A percentile compares a stretch with the other conserved stretches of the same genome.
Conservation (phyloP, 2,888 invertebrate species). For the Pyrrhosoma nymphula region DNA sequence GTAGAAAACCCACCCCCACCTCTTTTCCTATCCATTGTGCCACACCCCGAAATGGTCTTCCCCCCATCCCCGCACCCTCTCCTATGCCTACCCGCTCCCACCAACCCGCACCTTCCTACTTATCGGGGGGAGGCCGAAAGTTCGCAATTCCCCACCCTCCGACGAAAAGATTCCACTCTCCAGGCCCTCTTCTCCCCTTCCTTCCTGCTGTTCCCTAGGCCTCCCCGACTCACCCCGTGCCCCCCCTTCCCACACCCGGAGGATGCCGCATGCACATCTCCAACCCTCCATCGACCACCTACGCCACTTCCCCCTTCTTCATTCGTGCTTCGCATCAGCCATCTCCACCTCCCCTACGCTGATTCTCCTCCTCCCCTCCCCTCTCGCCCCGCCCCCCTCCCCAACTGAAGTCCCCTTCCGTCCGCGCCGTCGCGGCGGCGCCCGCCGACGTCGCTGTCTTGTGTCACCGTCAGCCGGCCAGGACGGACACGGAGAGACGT, state of each 20-base stretch:
- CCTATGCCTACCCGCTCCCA: background rate
- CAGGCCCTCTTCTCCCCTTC: background rate
- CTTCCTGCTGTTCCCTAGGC: background rate
- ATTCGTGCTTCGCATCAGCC: background rate
- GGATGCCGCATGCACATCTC: background rate
- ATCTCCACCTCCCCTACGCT: background rate
- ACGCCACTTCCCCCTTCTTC: background rate
- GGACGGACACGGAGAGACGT: constrained; percentile 47
- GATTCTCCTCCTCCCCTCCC: background rate
- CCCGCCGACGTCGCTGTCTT: constrained; percentile 64
- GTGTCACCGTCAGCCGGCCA: constrained; percentile 60
- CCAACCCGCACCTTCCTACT: constrained; percentile 58
- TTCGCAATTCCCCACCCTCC: constrained; percentile 42
- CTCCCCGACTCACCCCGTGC: background rate
- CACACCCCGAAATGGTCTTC: constrained; percentile 55
- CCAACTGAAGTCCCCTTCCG: background rate
- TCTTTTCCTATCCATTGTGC: background rate
- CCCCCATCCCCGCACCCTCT: background rate
- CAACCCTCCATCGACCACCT: constrained; percentile 21
- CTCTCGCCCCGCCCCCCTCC: constrained; percentile 11
- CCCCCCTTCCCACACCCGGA: background rate
- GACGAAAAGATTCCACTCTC: background rate
- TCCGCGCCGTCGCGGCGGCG: constrained; percentile 66
- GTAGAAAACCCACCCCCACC: background rate
- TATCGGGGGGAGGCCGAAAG: constrained; percentile 38